These are phyloP conservation scores for Epistrophella euchroma DNA, from an alignment of 2,888 invertebrate species.

Conservation along the genomic window DNA sequence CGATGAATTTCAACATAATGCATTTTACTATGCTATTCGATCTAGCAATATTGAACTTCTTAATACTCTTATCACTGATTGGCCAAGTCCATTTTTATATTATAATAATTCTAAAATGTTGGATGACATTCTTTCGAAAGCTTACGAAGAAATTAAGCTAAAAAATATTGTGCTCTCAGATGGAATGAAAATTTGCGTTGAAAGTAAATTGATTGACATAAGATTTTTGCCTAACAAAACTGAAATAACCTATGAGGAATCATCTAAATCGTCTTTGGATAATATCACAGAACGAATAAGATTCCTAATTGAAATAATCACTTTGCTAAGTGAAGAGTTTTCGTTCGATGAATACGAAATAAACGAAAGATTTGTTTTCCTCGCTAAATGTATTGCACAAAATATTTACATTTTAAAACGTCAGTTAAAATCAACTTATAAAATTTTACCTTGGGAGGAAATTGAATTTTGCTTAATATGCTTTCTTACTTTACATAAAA, in stretches of 20 bases:
- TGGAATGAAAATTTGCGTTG: slow-evolving; percentile 66
- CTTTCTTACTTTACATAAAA: slow-evolving; percentile 73
- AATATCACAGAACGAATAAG: slow-evolving; percentile 38
- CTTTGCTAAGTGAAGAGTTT: background rate
- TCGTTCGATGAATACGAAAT: slow-evolving; percentile 7
- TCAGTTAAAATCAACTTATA: slow-evolving; percentile 76
- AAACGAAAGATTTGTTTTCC: slow-evolving; percentile 32
- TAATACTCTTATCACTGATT: slow-evolving; percentile 68
- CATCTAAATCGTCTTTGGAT: background rate
- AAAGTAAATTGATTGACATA: slow-evolving; percentile 30
- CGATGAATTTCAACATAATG: slow-evolving; percentile 69
- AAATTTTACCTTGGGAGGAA: slow-evolving; percentile 78
- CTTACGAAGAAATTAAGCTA: slow-evolving; percentile 76
- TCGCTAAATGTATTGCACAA: slow-evolving; percentile 59
- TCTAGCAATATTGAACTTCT: slow-evolving; percentile 70
- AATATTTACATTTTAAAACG: slow-evolving; percentile 77
- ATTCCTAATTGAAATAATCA: slow-evolving; percentile 21
- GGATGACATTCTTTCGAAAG: slow-evolving; percentile 74
- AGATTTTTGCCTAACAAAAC: slow-evolving; percentile 15
- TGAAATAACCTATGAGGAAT: background rate
- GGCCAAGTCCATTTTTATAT: slow-evolving; percentile 53
- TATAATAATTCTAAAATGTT: slow-evolving; percentile 47
- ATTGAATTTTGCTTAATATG: slow-evolving; percentile 44
- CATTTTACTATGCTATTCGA: slow-evolving; percentile 77
- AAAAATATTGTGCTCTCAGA: slow-evolving; percentile 73